Percentiles rank a stretch among this genome's conserved stretches.
Evolutionary conservation across 2,797 vertebrate species (phyloP).

Genomic region (Pseudochirops cupreus): DNA sequence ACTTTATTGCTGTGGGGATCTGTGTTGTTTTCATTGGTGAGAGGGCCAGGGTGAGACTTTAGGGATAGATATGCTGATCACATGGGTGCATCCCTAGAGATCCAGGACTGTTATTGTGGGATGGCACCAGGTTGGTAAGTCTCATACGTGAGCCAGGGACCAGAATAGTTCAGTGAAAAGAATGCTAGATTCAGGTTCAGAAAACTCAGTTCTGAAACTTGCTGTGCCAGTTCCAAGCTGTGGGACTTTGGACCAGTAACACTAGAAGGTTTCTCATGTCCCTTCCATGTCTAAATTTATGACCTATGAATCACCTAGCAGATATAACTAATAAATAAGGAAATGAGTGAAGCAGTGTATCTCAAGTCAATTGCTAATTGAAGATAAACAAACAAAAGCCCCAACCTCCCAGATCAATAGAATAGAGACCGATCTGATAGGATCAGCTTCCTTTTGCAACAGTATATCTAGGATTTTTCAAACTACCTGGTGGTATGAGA

Average conservation of each 20-base stretch:
- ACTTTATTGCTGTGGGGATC: background rate
- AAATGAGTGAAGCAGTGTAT: background rate
- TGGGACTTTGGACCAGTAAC: background rate
- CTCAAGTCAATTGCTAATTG: background rate
- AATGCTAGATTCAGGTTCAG: background rate
- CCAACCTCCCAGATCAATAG: background rate
- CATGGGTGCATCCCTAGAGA: background rate
- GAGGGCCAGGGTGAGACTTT: background rate
- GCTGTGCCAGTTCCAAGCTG: background rate
- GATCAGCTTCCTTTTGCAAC: background rate
- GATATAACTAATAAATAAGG: background rate
- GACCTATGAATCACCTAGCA: background rate
- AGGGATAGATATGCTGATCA: background rate
- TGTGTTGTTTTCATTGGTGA: background rate
- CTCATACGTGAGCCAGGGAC: background rate
- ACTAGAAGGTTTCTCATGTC: background rate
- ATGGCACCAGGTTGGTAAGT: background rate
- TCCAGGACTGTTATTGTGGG: background rate
- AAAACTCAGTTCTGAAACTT: background rate
- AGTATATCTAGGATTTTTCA: background rate
- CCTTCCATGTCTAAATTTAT: background rate
- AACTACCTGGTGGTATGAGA: background rate
- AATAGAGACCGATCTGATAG: background rate
- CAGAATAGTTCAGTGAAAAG: background rate
- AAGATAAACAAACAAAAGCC: background rate